Base-by-base conservation (phyloP, 1,140 invertebrate species). In the Luehdorfia chinensis region DNA sequence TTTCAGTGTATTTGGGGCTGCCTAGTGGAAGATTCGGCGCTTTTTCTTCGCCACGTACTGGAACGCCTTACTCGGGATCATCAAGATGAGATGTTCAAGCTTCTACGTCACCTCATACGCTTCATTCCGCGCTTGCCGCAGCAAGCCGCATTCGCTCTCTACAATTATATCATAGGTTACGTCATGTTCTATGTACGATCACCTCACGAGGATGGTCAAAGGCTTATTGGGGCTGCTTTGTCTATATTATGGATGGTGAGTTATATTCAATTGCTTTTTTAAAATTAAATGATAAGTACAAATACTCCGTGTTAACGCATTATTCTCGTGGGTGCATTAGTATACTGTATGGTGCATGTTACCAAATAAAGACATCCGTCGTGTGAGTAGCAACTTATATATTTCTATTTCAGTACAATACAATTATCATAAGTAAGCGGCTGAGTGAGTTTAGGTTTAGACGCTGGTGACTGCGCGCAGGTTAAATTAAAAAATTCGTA, bases 161-260 rank as follows among this genome's bases (percentile, higher is more conserved):
- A 99, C 79, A 99, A 99, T 89, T 99, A 99, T 62, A 94, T 99
- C 52, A 98, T 99, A 68, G 98, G 98, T 9, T 99, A 98, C 72
- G 95, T 99, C 1, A 99, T 99, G 98, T 99, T 98, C 87, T 99
- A 99, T 74, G 97, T 99, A 0, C 87, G 98, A 41, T 94, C 96
- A 5, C 96, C 97, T 0, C 95, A 97, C 68, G 97, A 99, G 73
- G 94, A 95, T 19, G 95, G 96, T 1, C 96, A 98, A 67, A 94
- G 96, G 70, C 90, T 96, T 11, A 97, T 99, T 47, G 96, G 95
- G 18, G 94, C 96, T 6, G 97, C 98, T 0, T 87, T 99, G 1
- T 97, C 97, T 0, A 92, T 99, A 44, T 84, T 99, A 0, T 99
- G 98, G 97, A 97, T 98, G 94, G 96, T 97, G 85, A 88, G 75